Evolutionary conservation across 2,113 vertebrate species (phyloP).

Genomic region (Ardeotis arabs): DNA sequence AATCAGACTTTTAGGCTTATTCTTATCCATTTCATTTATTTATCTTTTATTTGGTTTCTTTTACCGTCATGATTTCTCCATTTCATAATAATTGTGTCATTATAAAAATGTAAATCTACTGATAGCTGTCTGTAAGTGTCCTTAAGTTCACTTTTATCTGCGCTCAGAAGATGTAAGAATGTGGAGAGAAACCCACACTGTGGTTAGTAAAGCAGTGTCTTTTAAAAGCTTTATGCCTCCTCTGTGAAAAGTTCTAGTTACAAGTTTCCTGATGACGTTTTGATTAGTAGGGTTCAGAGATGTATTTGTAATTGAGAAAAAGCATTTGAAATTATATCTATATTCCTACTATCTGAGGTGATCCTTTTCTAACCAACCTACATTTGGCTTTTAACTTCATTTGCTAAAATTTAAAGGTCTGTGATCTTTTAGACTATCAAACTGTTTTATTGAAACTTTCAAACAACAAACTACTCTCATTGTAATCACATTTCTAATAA

Average conservation of each 20-base stretch:
- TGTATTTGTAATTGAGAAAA: not conserved
- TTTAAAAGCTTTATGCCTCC: not conserved
- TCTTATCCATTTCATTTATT: not conserved
- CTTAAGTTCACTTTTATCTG: not conserved
- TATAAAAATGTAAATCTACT: not conserved
- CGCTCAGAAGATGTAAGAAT: not conserved
- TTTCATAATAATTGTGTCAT: not conserved
- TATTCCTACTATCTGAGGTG: not conserved
- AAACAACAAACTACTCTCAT: not conserved
- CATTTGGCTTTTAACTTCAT: not conserved
- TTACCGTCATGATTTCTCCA: not conserved
- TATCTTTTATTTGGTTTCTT: not conserved
- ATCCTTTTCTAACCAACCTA: not conserved
- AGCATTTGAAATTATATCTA: not conserved
- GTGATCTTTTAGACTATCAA: not conserved
- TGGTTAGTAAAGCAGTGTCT: not conserved
- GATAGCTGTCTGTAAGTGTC: not conserved
- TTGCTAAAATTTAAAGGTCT: not conserved
- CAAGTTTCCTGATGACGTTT: not conserved
- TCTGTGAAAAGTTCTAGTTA: not conserved
- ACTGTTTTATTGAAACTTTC: not conserved
- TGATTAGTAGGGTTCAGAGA: not conserved
- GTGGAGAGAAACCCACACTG: fast-evolving
- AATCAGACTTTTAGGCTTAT: not conserved
- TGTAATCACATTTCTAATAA: not conserved